Base-by-base conservation (phyloP, 2,113 vertebrate species). In the Oryzias javanicus region DNA sequence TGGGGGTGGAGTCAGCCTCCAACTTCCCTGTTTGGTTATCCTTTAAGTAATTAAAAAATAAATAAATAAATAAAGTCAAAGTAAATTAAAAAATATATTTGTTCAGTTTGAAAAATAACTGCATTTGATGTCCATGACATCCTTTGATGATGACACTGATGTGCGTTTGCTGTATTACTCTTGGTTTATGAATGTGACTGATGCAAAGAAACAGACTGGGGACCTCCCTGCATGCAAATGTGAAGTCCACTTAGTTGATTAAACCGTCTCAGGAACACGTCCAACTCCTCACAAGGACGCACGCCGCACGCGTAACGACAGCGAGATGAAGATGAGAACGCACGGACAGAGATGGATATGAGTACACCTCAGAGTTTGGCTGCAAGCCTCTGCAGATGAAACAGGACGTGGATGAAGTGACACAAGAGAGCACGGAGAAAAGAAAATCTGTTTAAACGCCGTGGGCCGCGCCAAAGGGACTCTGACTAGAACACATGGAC, bases 401-500 rank as follows among this genome's bases (percentile, higher is more conserved):
- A 74, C 5, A 65, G 48, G 70, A 72, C 41, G 42, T 42, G 67
- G 69, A 75, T 72, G 47, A 80, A 86, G 74, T 70, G 64, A 71
- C 71, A 76, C 24, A 58, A 76, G 67, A 74, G 76, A 58, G 57
- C 42, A 73, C 63, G 70, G 60, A 55, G n/a, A 27, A 63, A 74
- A 61, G 48, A 44, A 79, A 86, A 79, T 59, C 60, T 45, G 70
- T 85, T 74, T 49, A 70, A 54, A 67, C 6, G 47, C 72, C 65
- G 40, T 41, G 64, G 81, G 83, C 70, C 81, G 70, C n/a, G 76
- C 86, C 71, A 77, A 65, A 55, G 84, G 78, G 72, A 27, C 57
- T 16, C 12, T 45, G 41, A 68, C 48, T 66, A 55, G 47, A 44
- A 53, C 55, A 56, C 54, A 74, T 51, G 65, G 67, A 66, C 56